Evolutionary conservation across 1,140 invertebrate genomes (phyloP).

Genomic region (Rhynchophorus ferrugineus): DNA sequence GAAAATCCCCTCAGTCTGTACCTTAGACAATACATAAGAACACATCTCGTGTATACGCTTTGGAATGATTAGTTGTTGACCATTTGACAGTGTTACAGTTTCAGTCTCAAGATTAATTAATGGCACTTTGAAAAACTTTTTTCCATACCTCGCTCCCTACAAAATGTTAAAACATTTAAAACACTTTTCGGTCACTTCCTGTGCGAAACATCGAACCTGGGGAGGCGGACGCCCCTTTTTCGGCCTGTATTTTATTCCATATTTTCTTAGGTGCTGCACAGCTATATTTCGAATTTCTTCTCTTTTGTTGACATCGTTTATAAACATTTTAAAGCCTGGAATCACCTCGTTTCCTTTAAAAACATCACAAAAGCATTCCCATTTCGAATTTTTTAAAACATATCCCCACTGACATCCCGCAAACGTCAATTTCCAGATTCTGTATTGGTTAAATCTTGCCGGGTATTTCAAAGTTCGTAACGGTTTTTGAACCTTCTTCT

Average conservation of each 20-base stretch:
- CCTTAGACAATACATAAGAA: constrained; percentile 55
- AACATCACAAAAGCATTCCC: background rate
- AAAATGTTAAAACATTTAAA: background rate
- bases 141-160: constrained; percentile 18
- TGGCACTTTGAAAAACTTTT: constrained; percentile 54
- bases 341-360: background rate
- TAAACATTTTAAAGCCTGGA: constrained; percentile 45
- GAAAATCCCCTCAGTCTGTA: constrained; percentile 72
- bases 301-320: constrained; percentile 57
- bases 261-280: constrained; percentile 50
- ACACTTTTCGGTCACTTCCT: background rate
- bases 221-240: constrained; percentile 51
- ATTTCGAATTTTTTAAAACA: constrained; percentile 1
- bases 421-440: too few relatives aligned
- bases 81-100: constrained; percentile 52
- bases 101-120: constrained; percentile 51
- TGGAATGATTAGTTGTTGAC: constrained; percentile 60
- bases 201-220: constrained; percentile 40
- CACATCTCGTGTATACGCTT: constrained; percentile 66
- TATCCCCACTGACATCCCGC: constrained; percentile 1
- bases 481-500: background rate
- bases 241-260: constrained; percentile 55
- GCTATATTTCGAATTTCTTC: constrained; percentile 55
- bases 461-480: constrained; percentile 1
- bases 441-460: background rate